Conservation (phyloP, 2,888 invertebrate species). For the Drosophila hawaiiensis region DNA sequence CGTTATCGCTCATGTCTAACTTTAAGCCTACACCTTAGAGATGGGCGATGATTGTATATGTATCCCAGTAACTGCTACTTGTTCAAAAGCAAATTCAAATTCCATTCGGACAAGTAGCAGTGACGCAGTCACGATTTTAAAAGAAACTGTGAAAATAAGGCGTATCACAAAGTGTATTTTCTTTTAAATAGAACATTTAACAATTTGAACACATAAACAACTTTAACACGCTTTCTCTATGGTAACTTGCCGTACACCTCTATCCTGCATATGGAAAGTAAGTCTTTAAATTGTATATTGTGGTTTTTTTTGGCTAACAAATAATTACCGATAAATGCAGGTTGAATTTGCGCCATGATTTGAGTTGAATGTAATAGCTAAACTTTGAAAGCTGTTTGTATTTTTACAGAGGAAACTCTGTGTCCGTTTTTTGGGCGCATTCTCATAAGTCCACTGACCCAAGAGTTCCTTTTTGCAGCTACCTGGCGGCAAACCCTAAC, state of each 20-base stretch:
- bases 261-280: constrained; percentile 26
- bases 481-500: constrained; percentile 51
- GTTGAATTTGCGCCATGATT: constrained; percentile 78
- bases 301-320: neutral
- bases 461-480: constrained; percentile 34
- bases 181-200: neutral
- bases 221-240: neutral
- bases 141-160: neutral
- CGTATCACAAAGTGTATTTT: constrained; percentile 1
- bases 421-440: constrained; percentile 39
- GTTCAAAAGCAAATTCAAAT: neutral
- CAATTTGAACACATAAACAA: neutral
- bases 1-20: constrained; percentile 63
- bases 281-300: neutral
- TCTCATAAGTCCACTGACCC: constrained; percentile 65
- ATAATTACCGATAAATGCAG: constrained; percentile 76
- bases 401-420: constrained; percentile 54
- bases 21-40: constrained; percentile 52
- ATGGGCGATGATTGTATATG: constrained; percentile 17
- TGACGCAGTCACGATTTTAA: constrained; percentile 2
- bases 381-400: constrained; percentile 30
- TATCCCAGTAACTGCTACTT: constrained; percentile 13
- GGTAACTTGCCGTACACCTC: constrained; percentile 47
- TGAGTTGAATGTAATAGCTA: constrained; percentile 62
- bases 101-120: constrained; percentile 2